Conservation (phyloP, 2,113 vertebrate genomes). For the Chiloscyllium plagiosum region DNA sequence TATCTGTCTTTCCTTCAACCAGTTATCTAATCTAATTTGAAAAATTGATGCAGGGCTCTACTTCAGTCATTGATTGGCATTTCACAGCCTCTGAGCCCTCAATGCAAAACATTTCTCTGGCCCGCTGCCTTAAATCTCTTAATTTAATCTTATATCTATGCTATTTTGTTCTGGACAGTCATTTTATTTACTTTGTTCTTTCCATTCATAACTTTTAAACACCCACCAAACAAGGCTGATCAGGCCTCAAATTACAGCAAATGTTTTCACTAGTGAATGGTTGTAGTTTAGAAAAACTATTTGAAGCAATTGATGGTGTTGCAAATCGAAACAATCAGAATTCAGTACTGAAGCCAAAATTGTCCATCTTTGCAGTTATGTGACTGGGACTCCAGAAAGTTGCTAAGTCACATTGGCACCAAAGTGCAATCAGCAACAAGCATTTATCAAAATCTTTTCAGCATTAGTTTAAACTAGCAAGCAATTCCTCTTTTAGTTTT, state of each 20-base stretch:
- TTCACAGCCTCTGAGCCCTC: neutral
- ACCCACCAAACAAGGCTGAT: neutral
- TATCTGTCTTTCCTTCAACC: neutral
- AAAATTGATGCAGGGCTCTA: neutral
- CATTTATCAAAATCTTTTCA: slow-evolving; percentile 11
- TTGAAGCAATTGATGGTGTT: neutral
- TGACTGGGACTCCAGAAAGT: neutral
- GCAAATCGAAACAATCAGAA: neutral
- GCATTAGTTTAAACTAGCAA: neutral
- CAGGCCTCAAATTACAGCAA: neutral
- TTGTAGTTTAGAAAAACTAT: neutral
- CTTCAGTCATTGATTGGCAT: neutral
- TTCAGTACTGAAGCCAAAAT: neutral
- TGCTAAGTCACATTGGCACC: neutral
- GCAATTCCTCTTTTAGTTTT: neutral
- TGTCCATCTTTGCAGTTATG: neutral
- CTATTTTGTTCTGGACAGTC: neutral
- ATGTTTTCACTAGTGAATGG: neutral
- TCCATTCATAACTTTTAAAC: neutral
- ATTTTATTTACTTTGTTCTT: neutral
- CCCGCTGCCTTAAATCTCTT: neutral
- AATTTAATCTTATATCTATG: neutral
- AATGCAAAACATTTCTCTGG: neutral
- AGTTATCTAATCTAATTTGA: neutral
- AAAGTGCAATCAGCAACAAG: neutral